A percentile compares a stretch with the other conserved stretches of the same genome.
phyloP scores from a whole-genome alignment of 2,888 invertebrate genomes.

The Odontomyia ornata region DNA sequence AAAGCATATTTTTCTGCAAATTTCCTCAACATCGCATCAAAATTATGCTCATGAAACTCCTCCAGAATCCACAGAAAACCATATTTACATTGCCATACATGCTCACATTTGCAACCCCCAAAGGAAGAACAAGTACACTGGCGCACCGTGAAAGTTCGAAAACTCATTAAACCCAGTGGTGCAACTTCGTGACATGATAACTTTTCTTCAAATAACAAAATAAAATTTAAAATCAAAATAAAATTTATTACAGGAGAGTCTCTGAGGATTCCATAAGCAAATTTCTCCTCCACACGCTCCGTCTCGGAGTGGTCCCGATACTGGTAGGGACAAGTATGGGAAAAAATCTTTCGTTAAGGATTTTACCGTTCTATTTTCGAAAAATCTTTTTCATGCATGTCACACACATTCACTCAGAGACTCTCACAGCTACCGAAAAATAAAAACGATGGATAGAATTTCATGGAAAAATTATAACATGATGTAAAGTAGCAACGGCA shows the following conservation, averaged over 20 bases:
- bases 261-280: neutral
- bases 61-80: no score
- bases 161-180: constrained; percentile 41
- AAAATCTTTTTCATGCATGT: neutral
- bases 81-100: no score
- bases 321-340: neutral
- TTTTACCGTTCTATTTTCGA: neutral
- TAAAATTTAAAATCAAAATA: constrained; percentile 38
- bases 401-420: no score
- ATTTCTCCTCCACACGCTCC: neutral
- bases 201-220: constrained; percentile 26
- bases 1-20: no score
- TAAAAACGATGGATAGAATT: constrained; percentile 12
- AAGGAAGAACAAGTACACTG: neutral
- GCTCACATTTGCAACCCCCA: no score
- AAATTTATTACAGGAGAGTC: neutral
- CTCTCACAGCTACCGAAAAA: neutral
- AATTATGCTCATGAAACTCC: no score
- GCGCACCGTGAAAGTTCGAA: constrained; percentile 1
- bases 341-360: neutral
- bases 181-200: constrained; percentile 35
- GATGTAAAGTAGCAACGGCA: constrained; percentile 11
- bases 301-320: no score
- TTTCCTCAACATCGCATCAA: no score
- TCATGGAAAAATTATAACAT: constrained; percentile 33